Evolutionary conservation across 2,113 vertebrate species (phyloP).

Genomic region (Fulica atra): DNA sequence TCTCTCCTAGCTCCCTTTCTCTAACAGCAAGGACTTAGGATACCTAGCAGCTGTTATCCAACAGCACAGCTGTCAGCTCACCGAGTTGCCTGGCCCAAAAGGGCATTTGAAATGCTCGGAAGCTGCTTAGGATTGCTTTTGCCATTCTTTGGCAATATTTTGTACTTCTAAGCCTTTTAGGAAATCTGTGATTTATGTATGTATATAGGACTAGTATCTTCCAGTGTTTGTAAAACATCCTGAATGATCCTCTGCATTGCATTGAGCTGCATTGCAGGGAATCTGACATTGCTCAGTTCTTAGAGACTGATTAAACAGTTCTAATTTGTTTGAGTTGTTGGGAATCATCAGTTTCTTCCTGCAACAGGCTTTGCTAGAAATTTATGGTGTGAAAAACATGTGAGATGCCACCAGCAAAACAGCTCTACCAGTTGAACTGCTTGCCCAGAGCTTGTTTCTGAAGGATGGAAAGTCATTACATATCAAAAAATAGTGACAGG

Average conservation of each 20-base stretch:
- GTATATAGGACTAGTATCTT: neutral
- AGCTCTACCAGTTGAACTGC: neutral
- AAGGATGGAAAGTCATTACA: neutral
- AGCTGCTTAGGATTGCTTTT: neutral
- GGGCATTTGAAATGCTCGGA: neutral
- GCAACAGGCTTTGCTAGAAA: neutral
- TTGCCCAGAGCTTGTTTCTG: neutral
- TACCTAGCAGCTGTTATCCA: neutral
- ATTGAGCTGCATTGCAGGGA: neutral
- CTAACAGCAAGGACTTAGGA: neutral
- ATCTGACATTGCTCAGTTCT: neutral
- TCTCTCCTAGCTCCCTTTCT: neutral
- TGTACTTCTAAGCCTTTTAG: neutral
- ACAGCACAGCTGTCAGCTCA: neutral
- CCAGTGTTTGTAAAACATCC: neutral
- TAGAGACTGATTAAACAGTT: neutral
- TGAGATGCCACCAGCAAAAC: neutral
- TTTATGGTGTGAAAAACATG: neutral
- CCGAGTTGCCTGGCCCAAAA: neutral
- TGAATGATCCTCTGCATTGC: neutral
- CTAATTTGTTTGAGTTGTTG: neutral
- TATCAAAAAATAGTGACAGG: neutral
- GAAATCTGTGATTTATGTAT: neutral
- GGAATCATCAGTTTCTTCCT: neutral
- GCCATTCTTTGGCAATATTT: neutral